Evolutionary conservation across 37 sponge, comb jelly and placozoan species (phyloP), one percentile per base, ranked within the genome.

Genomic region (Chondrosia reniformis): DNA sequence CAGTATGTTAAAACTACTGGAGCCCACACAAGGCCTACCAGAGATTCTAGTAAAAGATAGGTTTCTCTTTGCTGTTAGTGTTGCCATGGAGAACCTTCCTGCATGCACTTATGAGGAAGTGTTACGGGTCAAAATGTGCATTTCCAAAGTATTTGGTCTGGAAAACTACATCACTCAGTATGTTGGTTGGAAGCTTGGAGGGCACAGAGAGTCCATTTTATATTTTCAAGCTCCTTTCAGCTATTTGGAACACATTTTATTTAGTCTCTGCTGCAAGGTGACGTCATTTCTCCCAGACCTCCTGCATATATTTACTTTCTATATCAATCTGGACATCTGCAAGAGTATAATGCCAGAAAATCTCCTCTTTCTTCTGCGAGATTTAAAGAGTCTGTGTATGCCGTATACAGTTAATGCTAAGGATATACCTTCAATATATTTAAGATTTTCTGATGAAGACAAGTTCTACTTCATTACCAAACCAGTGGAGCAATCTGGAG

Each of bases 211-310:
- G 33, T 27, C 31, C 3, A 30, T 28, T 4, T 31, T 64, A 19
- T 64, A 31, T 64, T 64, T 27, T 19, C 66, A 64, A 12, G 66
- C 66, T 4, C 66, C 66, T 34, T 64, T 34, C 32, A 36, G 36
- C 66, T 64, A 64, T 32, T 64, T 33, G 4, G 66, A 64, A 33
- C 66, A 64, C 31, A 4, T 64, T n/a, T 32, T 64, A 21, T n/a
- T 64, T 4, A 64, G 28, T 19, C 32, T 64, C 17, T 33, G 25
- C 33, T 36, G 32, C 36, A 36, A 64, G 66, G 36, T 28, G 6
- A 28, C 27, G 6, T 6, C 58, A 24, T 6, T 56, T 56, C 27
- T 56, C 58, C 58, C n/a, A n/a, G n/a, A n/a, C n/a, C n/a, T n/a
- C n/a, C n/a, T n/a, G n/a, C n/a, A n/a, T n/a, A n/a, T n/a, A n/a